phyloP scores from a whole-genome alignment of 1,140 invertebrate species.

The Cydia splendana region DNA sequence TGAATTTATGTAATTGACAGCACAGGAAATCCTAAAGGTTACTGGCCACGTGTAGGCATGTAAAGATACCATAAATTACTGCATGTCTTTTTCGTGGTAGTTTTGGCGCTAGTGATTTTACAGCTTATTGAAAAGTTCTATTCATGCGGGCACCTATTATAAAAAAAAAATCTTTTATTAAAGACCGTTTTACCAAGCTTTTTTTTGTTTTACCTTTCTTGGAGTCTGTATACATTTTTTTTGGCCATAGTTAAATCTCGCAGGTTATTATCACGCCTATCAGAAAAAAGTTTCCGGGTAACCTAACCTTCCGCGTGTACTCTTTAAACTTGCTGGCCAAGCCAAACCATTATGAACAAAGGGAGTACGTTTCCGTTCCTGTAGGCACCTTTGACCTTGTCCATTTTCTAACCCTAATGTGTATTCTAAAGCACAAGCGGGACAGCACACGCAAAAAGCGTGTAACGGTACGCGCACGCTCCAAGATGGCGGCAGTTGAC shows the following conservation, averaged over 20 bases:
- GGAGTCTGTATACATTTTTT: too few species aligned
- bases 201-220: too few species aligned
- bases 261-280: too few species aligned
- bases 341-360: too few species aligned
- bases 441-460: conserved; percentile 28
- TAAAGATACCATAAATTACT: background rate
- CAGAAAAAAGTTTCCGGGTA: too few species aligned
- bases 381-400: background rate
- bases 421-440: background rate
- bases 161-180: too few species aligned
- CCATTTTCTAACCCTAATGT: background rate
- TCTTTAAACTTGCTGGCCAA: too few species aligned
- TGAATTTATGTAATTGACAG: conserved; percentile 44
- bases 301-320: too few species aligned
- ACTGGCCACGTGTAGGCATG: background rate
- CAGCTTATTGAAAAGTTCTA: too few species aligned
- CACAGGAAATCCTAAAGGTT: background rate
- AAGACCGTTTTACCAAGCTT: too few species aligned
- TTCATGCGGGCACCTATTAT: too few species aligned
- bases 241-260: too few species aligned
- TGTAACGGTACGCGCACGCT: conserved; percentile 11
- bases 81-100: background rate
- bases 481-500: conserved; percentile 12
- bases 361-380: background rate
- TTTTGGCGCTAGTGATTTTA: background rate